Evolutionary conservation across 2,888 invertebrate genomes (phyloP).

Genomic region (Morinoia aosen): DNA sequence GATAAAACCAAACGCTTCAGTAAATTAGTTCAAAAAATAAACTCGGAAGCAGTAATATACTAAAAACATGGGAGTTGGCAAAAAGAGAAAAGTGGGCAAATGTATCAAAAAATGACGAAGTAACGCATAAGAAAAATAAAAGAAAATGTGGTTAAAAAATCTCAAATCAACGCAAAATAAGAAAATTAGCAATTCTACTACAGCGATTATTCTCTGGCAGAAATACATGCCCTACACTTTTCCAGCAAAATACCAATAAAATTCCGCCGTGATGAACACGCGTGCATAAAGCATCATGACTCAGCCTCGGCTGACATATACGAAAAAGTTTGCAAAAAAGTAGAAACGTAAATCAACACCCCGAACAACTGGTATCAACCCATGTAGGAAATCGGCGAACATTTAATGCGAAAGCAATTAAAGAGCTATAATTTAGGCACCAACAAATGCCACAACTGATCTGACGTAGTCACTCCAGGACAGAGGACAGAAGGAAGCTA

Average conservation of each 20-base stretch:
- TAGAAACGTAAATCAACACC: neutral
- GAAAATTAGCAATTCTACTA: neutral
- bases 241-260: neutral
- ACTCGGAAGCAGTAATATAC: too few relatives aligned
- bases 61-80: neutral
- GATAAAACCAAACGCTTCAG: too few relatives aligned
- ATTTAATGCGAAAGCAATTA: neutral
- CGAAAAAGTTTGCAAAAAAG: neutral
- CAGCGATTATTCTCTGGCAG: neutral
- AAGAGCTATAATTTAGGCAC: neutral
- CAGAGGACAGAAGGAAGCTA: neutral
- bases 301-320: neutral
- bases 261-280: too few relatives aligned
- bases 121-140: neutral
- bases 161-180: too few relatives aligned
- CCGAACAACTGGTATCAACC: neutral
- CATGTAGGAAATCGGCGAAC: neutral
- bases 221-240: neutral
- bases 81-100: too few relatives aligned
- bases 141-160: neutral
- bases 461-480: neutral
- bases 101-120: too few relatives aligned
- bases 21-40: too few relatives aligned
- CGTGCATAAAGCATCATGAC: neutral
- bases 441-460: neutral